A percentile compares a stretch with the other conserved stretches of the same genome.
Conservation (phyloP, 2,113 vertebrate genomes). For the Corythornis cristatus region DNA sequence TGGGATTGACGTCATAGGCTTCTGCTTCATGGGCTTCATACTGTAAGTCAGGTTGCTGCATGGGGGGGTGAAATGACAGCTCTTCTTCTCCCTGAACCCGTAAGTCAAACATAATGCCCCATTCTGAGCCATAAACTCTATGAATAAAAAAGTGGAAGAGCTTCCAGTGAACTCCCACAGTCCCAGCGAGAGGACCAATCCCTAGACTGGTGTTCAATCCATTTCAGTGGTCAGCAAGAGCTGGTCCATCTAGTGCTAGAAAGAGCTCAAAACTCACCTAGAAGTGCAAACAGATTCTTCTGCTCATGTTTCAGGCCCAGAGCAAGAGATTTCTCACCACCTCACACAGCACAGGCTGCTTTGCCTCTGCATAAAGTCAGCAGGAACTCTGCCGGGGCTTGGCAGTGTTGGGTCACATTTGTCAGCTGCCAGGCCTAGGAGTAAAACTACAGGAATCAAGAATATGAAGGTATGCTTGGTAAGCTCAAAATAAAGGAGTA, state of each 20-base stretch:
- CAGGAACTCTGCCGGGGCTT: too few relatives aligned
- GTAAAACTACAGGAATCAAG: too few relatives aligned
- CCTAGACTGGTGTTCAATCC: background rate
- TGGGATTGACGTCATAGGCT: background rate
- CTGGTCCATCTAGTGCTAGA: background rate
- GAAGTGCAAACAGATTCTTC: background rate
- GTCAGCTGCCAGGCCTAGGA: too few relatives aligned
- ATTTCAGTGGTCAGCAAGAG: background rate
- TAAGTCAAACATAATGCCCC: fast-evolving
- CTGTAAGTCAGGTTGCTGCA: background rate
- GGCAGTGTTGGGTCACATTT: too few relatives aligned
- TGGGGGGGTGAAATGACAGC: background rate
- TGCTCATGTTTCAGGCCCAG: background rate
- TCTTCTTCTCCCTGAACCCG: background rate
- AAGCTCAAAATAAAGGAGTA: background rate
- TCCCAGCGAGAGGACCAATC: background rate
- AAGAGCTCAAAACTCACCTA: background rate
- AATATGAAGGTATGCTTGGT: background rate
- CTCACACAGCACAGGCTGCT: background rate
- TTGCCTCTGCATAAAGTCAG: too few relatives aligned
- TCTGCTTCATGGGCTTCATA: background rate
- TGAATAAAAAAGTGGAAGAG: too few relatives aligned
- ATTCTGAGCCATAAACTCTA: background rate
- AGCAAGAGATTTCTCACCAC: background rate
- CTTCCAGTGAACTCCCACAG: too few relatives aligned